Conservation (phyloP, 2,888 invertebrate species). For the Limnephilus lunatus region DNA sequence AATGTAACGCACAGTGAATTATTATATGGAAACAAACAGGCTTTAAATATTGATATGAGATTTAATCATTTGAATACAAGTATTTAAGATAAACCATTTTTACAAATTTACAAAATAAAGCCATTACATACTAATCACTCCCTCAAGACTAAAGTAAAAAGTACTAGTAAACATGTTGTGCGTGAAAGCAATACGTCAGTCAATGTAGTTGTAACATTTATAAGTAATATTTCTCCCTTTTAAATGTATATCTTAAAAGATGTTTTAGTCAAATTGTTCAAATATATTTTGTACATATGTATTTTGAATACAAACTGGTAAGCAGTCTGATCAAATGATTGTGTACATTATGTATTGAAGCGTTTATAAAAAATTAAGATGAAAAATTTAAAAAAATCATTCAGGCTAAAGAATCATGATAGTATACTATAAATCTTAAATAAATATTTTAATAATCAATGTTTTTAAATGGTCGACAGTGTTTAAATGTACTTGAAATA, state of each 20-base stretch:
- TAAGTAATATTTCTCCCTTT: neutral
- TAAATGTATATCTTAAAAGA: neutral
- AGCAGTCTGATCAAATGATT: conserved; percentile 25
- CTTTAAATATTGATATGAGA: conserved; percentile 16
- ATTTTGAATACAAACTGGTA: conserved; percentile 18
- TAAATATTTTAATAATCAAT: conserved; percentile 44
- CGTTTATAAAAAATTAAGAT: conserved; percentile 26
- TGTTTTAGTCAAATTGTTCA: neutral
- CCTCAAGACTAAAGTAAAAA: conserved; percentile 24
- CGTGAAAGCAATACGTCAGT: conserved; percentile 31
- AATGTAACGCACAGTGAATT: conserved; percentile 9
- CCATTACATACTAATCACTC: conserved; percentile 23
- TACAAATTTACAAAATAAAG: conserved; percentile 38
- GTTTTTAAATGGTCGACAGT: conserved; percentile 43
- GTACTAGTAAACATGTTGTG: conserved; percentile 26
- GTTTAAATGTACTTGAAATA: conserved; percentile 42
- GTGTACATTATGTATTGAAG: conserved; percentile 12
- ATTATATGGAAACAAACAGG: conserved; percentile 33
- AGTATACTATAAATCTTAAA: conserved; percentile 22
- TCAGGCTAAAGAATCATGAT: conserved; percentile 22
- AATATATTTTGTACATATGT: conserved; percentile 9
- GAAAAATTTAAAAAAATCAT: conserved; percentile 26
- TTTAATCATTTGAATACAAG: neutral
- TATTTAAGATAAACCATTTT: conserved; percentile 49
- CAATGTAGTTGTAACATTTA: conserved; percentile 11